Evolutionary conservation across 1,140 invertebrate genomes (phyloP).

Genomic region (Papilio polytes): DNA sequence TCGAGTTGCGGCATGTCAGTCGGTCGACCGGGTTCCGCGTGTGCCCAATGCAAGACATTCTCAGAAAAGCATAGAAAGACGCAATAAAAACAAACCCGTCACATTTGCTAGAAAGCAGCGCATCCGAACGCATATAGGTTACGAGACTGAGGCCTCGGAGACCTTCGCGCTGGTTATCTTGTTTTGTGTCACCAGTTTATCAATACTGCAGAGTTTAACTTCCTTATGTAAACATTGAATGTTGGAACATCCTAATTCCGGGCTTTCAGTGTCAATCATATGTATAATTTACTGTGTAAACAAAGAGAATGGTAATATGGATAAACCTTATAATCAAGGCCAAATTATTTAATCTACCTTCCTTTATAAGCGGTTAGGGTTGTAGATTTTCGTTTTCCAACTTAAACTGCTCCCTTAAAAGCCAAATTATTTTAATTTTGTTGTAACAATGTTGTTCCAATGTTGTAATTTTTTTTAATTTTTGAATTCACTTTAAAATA

Average conservation of each 20-base stretch:
- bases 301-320: neutral
- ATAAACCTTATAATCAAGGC: neutral
- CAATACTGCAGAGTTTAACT: conserved; percentile 3
- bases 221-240: conserved; percentile 21
- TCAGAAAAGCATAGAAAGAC: conserved; percentile 49
- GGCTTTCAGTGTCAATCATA: neutral
- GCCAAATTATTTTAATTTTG: neutral
- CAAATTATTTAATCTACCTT: neutral
- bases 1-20: conserved; percentile 54
- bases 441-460: neutral
- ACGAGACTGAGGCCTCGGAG: conserved; percentile 13
- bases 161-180: conserved; percentile 31
- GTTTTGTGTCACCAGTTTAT: conserved; percentile 17
- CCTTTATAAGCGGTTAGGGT: neutral
- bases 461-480: neutral
- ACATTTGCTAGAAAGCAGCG: conserved; percentile 41
- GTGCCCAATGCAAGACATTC: conserved; percentile 55
- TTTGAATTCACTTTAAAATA: neutral
- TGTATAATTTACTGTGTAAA: neutral
- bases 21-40: conserved; percentile 56
- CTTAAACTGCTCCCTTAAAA: neutral
- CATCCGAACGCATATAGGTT: conserved; percentile 34
- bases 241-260: neutral
- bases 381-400: neutral
- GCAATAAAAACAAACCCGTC: conserved; percentile 44